Conservation (phyloP, 2,888 invertebrate species). For the Oligia fasciuncula region DNA sequence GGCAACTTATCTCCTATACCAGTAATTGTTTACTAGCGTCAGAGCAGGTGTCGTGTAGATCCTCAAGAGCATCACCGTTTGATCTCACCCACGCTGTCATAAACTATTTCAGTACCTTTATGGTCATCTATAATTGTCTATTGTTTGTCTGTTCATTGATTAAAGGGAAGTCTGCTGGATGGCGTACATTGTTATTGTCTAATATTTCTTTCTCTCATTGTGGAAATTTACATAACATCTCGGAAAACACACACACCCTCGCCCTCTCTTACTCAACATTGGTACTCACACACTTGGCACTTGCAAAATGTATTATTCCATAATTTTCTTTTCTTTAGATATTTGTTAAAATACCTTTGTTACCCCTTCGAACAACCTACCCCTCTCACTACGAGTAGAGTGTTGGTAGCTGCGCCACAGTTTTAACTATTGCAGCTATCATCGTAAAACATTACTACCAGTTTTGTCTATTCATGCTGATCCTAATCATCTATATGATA, state of each 20-base stretch:
- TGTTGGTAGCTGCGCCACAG: not conserved
- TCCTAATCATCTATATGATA: too few species aligned
- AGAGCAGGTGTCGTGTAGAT: constrained; percentile 76
- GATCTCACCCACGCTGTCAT: constrained; percentile 69
- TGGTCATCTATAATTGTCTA: constrained; percentile 67
- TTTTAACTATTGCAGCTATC: not conserved
- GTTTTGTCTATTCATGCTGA: too few species aligned
- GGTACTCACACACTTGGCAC: not conserved
- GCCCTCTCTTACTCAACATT: not conserved
- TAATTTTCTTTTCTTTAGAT: not conserved
- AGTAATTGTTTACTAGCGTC: constrained; percentile 51
- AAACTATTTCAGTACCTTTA: constrained; percentile 67
- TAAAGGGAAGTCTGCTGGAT: constrained; percentile 46
- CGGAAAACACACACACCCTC: not conserved
- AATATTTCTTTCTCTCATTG: too few species aligned
- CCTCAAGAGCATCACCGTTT: constrained; percentile 68
- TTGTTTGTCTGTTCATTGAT: constrained; percentile 66
- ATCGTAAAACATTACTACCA: not conserved
- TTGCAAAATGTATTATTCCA: not conserved
- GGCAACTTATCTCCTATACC: constrained; percentile 12
- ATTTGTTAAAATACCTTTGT: not conserved
- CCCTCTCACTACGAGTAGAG: not conserved
- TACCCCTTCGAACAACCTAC: not conserved
- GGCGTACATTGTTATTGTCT: constrained; percentile 27
- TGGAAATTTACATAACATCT: not conserved